Base-by-base conservation (phyloP, 2,797 vertebrate species). In the Sciurus vulgaris region DNA sequence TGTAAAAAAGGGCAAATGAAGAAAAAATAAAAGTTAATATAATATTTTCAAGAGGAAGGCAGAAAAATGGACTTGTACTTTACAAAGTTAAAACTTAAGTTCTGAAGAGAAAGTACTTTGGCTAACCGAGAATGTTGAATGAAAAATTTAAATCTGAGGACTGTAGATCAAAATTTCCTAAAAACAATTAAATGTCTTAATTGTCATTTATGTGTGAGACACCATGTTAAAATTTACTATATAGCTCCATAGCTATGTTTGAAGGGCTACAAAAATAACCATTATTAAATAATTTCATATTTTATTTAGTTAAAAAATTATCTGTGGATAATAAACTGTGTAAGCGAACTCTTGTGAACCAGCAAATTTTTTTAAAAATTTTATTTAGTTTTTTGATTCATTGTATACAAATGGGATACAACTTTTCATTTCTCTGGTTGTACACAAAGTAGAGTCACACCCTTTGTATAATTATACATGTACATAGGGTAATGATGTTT, bases 251-350 rank as follows among this genome's bases (percentile, higher is more conserved):
- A 91, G 56, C 20, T 77, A 4, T 17, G 24, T 86, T 95, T 61
- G n/a, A 91, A 91, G 84, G 6, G 8, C 35, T 83, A 13, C 0
- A 87, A 63, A 54, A 86, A 70, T 51, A 65, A n/a, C 33, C 54
- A 20, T 30, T 76, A 35, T 86, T 92, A 70, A 90, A 78, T 93
- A 81, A 77, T 74, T 85, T 81, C 78, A 78, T 10, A 61, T 76
- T 86, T 95, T 91, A 73, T 63, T 86, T 30, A 95, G 41, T 83
- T 61, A 91, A 93, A 91, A 73, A 56, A 13, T 79, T 84, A 17
- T 63, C n/a, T 86, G 7, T 91, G 54, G 47, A 65, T 87, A 61
- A 12, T 92, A 93, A 87, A 69, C 59, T 87, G 9, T 1, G 10
- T 82, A 33, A 84, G 30, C 93, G 82, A 86, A 78, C 41, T 87